phyloP scores from a whole-genome alignment of 1,140 invertebrate genomes.

The Diorhabda sublineata region DNA sequence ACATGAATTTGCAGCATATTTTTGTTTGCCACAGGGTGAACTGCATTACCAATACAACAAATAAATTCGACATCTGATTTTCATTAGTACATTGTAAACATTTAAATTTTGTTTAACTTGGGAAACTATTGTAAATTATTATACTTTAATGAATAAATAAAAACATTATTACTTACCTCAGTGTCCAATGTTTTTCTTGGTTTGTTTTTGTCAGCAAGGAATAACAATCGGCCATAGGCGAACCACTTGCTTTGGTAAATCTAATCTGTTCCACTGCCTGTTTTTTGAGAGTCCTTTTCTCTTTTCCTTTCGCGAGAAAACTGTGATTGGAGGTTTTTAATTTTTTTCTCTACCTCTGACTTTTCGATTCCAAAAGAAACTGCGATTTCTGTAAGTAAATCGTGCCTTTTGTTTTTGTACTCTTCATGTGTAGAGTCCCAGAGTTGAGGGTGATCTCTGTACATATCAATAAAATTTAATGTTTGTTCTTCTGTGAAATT shows the following conservation, averaged over 20 bases:
- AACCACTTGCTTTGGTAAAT: constrained; percentile 24
- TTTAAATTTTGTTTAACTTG: too few relatives aligned
- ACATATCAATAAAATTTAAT: too few relatives aligned
- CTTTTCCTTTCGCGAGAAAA: constrained; percentile 31
- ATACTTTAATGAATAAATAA: too few relatives aligned
- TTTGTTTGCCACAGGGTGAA: constrained; percentile 20
- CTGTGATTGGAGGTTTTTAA: constrained; percentile 29
- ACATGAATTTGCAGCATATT: too few relatives aligned
- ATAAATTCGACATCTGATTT: neutral
- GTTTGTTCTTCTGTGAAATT: too few relatives aligned
- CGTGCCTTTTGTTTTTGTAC: too few relatives aligned
- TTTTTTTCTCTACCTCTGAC: constrained; percentile 29
- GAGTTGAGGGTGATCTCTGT: too few relatives aligned
- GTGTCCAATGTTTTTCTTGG: constrained; percentile 14
- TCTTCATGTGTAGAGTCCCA: too few relatives aligned
- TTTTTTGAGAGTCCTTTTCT: constrained; percentile 27
- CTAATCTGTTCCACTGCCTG: constrained; percentile 20
- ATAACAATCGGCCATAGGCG: constrained; percentile 24
- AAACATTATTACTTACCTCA: neutral
- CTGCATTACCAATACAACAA: constrained; percentile 26
- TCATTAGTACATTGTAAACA: too few relatives aligned
- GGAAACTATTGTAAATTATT: too few relatives aligned
- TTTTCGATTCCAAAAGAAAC: constrained; percentile 22
- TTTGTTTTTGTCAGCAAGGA: constrained; percentile 19
- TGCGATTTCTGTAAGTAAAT: constrained; percentile 5